A percentile compares a stretch with the other conserved stretches of the same genome.
Conservation (phyloP, 2,113 vertebrate genomes). For the Tamias sibiricus region DNA sequence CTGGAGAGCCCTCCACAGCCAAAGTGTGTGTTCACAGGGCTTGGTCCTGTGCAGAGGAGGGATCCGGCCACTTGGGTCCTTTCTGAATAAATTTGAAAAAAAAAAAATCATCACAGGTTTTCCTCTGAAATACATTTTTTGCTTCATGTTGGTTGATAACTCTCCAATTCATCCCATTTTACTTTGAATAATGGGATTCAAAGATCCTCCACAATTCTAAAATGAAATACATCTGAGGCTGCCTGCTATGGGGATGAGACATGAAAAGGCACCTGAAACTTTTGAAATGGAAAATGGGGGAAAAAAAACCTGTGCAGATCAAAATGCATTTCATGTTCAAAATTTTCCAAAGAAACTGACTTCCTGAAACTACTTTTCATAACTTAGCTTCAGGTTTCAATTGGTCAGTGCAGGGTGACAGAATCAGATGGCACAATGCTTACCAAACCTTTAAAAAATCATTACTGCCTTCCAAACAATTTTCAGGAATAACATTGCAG, state of each 20-base stretch:
- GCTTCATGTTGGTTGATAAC: conserved; percentile 69
- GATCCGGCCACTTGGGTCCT: background rate
- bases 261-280: conserved; percentile 72
- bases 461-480: background rate
- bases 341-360: conserved; percentile 63
- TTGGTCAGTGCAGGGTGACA: background rate
- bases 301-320: conserved; percentile 59
- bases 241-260: conserved; percentile 51
- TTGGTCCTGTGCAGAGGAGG: background rate
- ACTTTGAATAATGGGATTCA: conserved; percentile 80
- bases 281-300: conserved; percentile 78
- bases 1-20: background rate
- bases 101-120: conserved; percentile 55
- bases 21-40: background rate
- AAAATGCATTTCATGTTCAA: conserved; percentile 78
- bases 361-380: conserved; percentile 73
- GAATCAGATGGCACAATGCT: background rate
- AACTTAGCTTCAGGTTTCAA: conserved; percentile 50
- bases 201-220: conserved; percentile 64
- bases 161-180: conserved; percentile 77
- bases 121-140: conserved; percentile 66
- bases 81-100: conserved; percentile 17
- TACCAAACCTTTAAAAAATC: background rate
- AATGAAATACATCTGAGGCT: conserved; percentile 76
- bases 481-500: background rate